These are phyloP conservation scores for Cheilinus undulatus DNA, from an alignment of 2,113 vertebrate species.

Conservation along the genomic window DNA sequence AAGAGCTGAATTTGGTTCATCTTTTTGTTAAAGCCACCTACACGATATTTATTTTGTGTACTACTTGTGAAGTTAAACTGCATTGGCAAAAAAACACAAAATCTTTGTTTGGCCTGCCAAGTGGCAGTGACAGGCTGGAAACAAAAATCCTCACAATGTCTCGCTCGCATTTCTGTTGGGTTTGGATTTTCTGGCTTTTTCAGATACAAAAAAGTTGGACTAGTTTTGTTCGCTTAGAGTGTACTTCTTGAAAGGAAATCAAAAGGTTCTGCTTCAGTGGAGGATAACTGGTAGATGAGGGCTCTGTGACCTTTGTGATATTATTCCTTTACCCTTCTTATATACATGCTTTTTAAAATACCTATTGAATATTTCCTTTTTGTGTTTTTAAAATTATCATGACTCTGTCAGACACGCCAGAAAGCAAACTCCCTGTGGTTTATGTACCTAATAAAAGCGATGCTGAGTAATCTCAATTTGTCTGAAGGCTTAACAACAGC, in stretches of 20 bases:
- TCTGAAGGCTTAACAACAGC: constrained; percentile 60
- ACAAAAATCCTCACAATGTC: constrained; percentile 55
- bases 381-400: constrained; percentile 70
- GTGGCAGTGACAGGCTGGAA: constrained; percentile 51
- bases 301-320: constrained; percentile 28
- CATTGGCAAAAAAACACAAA: constrained; percentile 45
- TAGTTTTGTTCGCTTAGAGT: constrained; percentile 19
- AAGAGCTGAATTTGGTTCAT: constrained; percentile 18
- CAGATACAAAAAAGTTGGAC: constrained; percentile 16
- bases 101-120: constrained; percentile 59
- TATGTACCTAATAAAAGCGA: constrained; percentile 73
- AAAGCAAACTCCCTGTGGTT: constrained; percentile 62
- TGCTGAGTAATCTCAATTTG: constrained; percentile 74
- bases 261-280: constrained; percentile 12
- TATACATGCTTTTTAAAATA: constrained; percentile 28
- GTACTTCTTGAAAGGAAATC: constrained; percentile 11
- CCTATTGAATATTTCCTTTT: constrained; percentile 24
- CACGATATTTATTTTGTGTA: constrained; percentile 41
- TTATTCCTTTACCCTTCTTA: constrained; percentile 31
- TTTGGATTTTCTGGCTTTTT: constrained; percentile 36
- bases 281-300: constrained; percentile 22
- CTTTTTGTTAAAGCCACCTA: constrained; percentile 50
- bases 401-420: constrained; percentile 54
- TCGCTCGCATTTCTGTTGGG: constrained; percentile 20
- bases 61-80: constrained; percentile 59